phyloP scores from a whole-genome alignment of 2,113 vertebrate genomes.

The Pyrgilauda ruficollis region DNA sequence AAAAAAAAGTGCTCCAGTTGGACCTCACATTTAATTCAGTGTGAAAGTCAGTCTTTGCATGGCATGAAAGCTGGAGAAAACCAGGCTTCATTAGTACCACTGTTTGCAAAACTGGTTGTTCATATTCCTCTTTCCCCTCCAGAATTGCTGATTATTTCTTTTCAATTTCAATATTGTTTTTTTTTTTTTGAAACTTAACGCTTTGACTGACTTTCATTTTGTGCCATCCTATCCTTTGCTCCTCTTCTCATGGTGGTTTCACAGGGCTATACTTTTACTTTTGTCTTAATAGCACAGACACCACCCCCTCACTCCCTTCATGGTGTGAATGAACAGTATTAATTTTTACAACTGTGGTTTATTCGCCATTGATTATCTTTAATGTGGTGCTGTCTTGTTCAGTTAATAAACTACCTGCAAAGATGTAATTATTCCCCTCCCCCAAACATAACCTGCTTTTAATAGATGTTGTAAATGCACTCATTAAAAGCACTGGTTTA shows the following conservation, averaged over 20 bases:
- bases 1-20: background rate
- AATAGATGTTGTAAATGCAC: slow-evolving; percentile 34
- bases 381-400: slow-evolving; percentile 47
- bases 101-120: slow-evolving; percentile 11
- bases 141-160: slow-evolving; percentile 25
- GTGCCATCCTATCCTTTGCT: background rate
- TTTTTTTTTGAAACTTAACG: background rate
- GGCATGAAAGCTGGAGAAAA: slow-evolving; percentile 33
- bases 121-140: background rate
- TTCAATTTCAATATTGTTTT: background rate
- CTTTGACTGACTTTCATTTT: background rate
- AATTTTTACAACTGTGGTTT: slow-evolving; percentile 43
- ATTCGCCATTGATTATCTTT: slow-evolving; percentile 54
- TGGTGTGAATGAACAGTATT: background rate
- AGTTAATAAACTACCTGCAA: slow-evolving; percentile 32
- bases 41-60: slow-evolving; percentile 25
- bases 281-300: background rate
- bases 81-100: background rate
- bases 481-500: slow-evolving; percentile 10
- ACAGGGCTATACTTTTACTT: background rate
- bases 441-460: slow-evolving; percentile 25
- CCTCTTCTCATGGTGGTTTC: background rate
- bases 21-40: slow-evolving; percentile 1
- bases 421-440: slow-evolving; percentile 30
- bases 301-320: background rate